Evolutionary conservation across 2,113 vertebrate species (phyloP), one percentile per base, ranked within the genome.

Genomic region (Sturnus vulgaris): DNA sequence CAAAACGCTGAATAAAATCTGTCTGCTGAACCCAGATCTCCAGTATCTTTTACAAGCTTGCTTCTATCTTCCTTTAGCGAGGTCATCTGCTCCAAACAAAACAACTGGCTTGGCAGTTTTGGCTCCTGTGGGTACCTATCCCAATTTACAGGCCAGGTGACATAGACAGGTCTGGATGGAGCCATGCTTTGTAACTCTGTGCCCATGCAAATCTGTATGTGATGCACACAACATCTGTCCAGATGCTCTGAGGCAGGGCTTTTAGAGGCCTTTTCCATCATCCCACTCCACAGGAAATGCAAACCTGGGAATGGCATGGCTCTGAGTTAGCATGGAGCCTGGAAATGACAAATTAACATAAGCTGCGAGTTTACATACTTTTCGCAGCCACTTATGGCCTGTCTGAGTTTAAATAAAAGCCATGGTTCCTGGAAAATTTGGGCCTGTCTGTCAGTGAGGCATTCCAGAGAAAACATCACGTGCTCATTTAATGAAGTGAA

Each of bases 381-480:
- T 79, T 92, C 23, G 4, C 64, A 86, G 71, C 86, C 88, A 86
- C 86, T 96, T 94, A 90, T 78, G 80, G 85, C 82, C 72, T 86
- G 76, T 63, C 57, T 94, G 72, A 86, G 86, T 46, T 83, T 82
- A 77, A 82, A 61, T 89, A 95, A 92, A 84, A 90, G 82, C 60
- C 53, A 47, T 7, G 39, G 88, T 72, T 92, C 47, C 79, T 96
- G 93, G 95, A 94, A 97, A 95, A 94, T 70, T 31, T 83, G 80
- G 79, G 80, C 23, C 57, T 22, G 3, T 81, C 91, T 71, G 56
- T 92, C 86, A 92, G 86, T 2, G 5, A 95, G 84, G 63, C 86
- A 79, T 96, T 97, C 95, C 94, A 95, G 92, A 96, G 76, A 93
- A 96, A 96, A 97, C 72, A 95, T 94, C 87, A 96, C 77, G 35